These are phyloP conservation scores for Papilio helenus DNA, from an alignment of 1,140 invertebrate species.

Conservation along the genomic window DNA sequence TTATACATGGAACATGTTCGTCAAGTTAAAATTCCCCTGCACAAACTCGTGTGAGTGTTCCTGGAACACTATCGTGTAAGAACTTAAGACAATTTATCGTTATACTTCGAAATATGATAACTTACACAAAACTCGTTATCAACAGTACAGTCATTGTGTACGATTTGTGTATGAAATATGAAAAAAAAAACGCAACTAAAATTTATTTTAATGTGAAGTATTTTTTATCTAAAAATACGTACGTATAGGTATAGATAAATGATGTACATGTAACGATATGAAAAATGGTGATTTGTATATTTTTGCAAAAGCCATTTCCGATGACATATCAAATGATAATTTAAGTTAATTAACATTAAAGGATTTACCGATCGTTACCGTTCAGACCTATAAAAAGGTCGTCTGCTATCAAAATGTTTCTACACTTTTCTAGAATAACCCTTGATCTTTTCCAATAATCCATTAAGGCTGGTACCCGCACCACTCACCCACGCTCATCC, in stretches of 20 bases:
- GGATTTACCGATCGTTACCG: too few species aligned
- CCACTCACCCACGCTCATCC: slow-evolving; percentile 9
- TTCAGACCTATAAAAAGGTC: background rate
- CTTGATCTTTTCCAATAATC: background rate
- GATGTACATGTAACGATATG: background rate
- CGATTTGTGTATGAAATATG: background rate
- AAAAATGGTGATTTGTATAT: background rate
- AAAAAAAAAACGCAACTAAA: background rate
- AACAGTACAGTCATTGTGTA: background rate
- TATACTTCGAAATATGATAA: slow-evolving; percentile 18
- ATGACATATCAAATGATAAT: background rate
- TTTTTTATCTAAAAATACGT: slow-evolving; percentile 15
- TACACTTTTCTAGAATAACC: background rate
- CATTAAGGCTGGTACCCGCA: background rate
- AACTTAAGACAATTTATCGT: slow-evolving; percentile 30
- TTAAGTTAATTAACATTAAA: too few species aligned
- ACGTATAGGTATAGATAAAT: slow-evolving; percentile 2
- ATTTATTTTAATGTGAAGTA: background rate
- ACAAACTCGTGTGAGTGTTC: background rate
- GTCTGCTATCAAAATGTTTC: background rate
- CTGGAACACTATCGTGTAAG: slow-evolving; percentile 11
- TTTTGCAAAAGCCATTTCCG: background rate
- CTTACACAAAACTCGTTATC: slow-evolving; percentile 21
- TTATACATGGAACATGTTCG: slow-evolving; percentile 22
- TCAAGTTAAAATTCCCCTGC: background rate